A percentile compares a stretch with the other conserved stretches of the same genome.
Conservation (phyloP, 2,888 invertebrate genomes). For the Drosophila incognita region DNA sequence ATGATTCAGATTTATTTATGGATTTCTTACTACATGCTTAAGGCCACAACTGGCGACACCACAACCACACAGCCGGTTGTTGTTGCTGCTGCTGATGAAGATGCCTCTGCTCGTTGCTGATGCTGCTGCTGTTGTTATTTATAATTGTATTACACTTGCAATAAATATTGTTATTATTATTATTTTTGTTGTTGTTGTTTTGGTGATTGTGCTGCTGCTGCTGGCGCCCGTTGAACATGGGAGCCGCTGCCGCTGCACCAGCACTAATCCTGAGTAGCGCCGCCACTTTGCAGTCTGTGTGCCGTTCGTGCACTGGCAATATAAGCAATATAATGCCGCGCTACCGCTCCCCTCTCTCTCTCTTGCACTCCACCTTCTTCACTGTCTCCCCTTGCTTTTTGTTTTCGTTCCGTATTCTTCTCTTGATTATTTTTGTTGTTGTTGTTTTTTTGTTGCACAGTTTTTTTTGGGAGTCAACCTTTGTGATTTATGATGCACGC, state of each 20-base stretch:
- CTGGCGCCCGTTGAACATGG: constrained; percentile 75
- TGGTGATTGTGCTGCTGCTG: constrained; percentile 62
- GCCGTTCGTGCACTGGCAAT: constrained; percentile 59
- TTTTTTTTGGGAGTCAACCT: constrained; percentile 27
- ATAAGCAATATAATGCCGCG: constrained; percentile 66
- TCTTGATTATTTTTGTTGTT: constrained; percentile 57
- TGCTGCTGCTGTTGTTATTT: constrained; percentile 20
- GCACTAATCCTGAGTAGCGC: constrained; percentile 74
- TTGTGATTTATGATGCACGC: constrained; percentile 2
- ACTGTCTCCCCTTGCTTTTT: constrained; percentile 33
- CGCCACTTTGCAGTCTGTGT: constrained; percentile 80
- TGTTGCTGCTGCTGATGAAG: constrained; percentile 57
- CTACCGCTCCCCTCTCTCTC: constrained; percentile 30
- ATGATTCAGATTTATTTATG: constrained; percentile 6
- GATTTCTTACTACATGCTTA: constrained; percentile 81
- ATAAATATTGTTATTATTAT: constrained; percentile 17
- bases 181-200: constrained; percentile 39
- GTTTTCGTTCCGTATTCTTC: constrained; percentile 26
- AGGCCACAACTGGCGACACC: constrained; percentile 81
- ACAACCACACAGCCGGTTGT: constrained; percentile 72
- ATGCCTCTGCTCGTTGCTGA: constrained; percentile 35
- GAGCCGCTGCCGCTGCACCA: constrained; percentile 79
- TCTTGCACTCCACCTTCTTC: constrained; percentile 6
- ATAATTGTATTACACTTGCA: constrained; percentile 14
- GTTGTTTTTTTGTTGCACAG: constrained; percentile 42